Percentiles rank a stretch among this genome's conserved stretches.
phyloP scores from a whole-genome alignment of 2,888 invertebrate genomes.

The Fabriciana adippe region DNA sequence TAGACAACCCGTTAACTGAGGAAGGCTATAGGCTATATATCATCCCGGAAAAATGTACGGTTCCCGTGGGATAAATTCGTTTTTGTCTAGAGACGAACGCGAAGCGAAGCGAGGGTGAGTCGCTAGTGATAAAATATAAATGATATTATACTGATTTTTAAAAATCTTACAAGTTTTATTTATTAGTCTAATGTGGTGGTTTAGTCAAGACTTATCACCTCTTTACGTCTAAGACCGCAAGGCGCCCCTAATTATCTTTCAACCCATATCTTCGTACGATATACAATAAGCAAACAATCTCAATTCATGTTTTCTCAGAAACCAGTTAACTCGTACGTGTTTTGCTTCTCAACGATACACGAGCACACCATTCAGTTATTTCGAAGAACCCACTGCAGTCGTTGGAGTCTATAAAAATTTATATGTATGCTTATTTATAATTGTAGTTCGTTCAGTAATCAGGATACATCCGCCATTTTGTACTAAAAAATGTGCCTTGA shows the following conservation, averaged over 20 bases:
- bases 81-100: no score
- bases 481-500: no score
- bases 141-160: no score
- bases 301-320: slow-evolving; percentile 12
- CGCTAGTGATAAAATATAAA: no score
- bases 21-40: no score
- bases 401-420: background rate
- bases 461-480: no score
- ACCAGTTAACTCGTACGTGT: slow-evolving; percentile 18
- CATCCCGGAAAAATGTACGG: no score
- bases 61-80: no score
- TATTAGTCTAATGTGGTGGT: no score
- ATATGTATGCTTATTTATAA: background rate
- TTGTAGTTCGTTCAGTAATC: background rate
- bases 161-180: no score
- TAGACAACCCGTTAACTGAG: no score
- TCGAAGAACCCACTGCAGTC: slow-evolving; percentile 7
- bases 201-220: background rate
- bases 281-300: slow-evolving; percentile 15
- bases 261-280: background rate
- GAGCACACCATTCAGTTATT: slow-evolving; percentile 17
- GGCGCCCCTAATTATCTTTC: slow-evolving; percentile 3
- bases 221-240: background rate
- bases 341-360: slow-evolving; percentile 12
- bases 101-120: no score